phyloP scores from a whole-genome alignment of 1,140 invertebrate species.

The Anthonomus grandis region DNA sequence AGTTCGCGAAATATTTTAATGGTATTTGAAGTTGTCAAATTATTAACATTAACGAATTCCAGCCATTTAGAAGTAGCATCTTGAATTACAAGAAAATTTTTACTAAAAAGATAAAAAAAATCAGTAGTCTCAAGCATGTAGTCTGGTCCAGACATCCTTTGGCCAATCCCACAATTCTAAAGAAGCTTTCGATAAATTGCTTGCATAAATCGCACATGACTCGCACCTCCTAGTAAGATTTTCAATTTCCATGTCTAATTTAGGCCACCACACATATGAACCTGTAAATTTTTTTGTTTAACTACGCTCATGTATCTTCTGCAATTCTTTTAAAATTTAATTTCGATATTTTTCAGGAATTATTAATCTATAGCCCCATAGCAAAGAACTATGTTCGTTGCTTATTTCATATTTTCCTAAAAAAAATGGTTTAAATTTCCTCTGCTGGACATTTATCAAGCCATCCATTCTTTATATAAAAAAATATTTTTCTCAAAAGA shows the following conservation, averaged over 20 bases:
- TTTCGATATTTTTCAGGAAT: slow-evolving; percentile 41
- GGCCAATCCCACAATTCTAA: too few species aligned
- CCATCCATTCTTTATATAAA: not conserved
- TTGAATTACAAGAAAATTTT: slow-evolving; percentile 35
- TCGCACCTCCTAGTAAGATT: slow-evolving; percentile 17
- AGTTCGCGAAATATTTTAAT: slow-evolving; percentile 20
- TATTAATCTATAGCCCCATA: slow-evolving; percentile 42
- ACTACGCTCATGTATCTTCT: slow-evolving; percentile 49
- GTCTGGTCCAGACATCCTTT: too few species aligned
- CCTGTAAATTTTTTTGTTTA: slow-evolving; percentile 46
- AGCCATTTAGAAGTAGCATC: slow-evolving; percentile 43
- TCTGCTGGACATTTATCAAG: not conserved
- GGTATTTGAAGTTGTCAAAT: slow-evolving; percentile 23
- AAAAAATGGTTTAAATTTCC: slow-evolving; percentile 11
- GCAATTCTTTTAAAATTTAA: slow-evolving; percentile 44
- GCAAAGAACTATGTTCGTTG: slow-evolving; percentile 32
- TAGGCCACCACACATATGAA: slow-evolving; percentile 51
- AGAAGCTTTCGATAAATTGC: too few species aligned
- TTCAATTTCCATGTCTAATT: slow-evolving; percentile 41
- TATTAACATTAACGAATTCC: slow-evolving; percentile 30
- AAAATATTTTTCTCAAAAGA: not conserved
- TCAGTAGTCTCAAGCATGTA: too few species aligned
- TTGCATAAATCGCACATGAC: too few species aligned
- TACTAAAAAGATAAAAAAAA: too few species aligned
- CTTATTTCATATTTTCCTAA: slow-evolving; percentile 26